Evolutionary conservation across 1,140 invertebrate species (phyloP), one percentile per base, ranked within the genome.

Genomic region (Bathynomus jamesi): DNA sequence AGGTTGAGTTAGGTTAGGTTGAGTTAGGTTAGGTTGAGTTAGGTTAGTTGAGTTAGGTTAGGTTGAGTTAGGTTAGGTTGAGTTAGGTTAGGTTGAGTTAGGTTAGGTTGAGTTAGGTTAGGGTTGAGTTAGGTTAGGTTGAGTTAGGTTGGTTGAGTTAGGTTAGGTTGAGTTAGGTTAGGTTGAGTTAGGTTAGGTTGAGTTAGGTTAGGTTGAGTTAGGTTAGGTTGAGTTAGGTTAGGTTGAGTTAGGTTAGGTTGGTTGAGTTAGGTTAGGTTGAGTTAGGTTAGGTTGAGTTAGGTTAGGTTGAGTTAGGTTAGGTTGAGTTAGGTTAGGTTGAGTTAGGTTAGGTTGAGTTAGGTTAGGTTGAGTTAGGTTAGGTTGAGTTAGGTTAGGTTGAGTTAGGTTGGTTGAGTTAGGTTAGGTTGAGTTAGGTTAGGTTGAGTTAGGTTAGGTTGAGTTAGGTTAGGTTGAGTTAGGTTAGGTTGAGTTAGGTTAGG

Each of bases 1-100:
- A 11, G 46, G 46, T 63, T 63, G 61, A 7, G 61, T 63, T n/a
- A 63, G 7, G 61, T 53, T 53, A 11, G 46, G 46, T 63, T 63
- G 61, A 7, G 61, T 63, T n/a, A 63, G 7, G 61, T 53, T 53
- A 11, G 46, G 46, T 63, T 63, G 61, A 7, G 61, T 63, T n/a
- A 63, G 7, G 61, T n/a, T n/a, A n/a, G n/a, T n/a, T n/a, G n/a
- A n/a, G n/a, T n/a, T n/a, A n/a, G n/a, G n/a, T n/a, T n/a, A 66
- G 46, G 46, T 66, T 71, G 25, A 60, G 28, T 10, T 4, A 70
- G 67, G 69, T 70, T 25, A 68, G 67, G 60, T 66, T 71, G 67
- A 67, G 17, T n/a, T 53, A 10, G 17, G 8, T 72, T 30, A 17
- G 65, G 13, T 32, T 71, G 21, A 21, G 17, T n/a, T 53, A 10